Conservation (phyloP, 2,113 vertebrate species). For the Aegotheles bennettii region DNA sequence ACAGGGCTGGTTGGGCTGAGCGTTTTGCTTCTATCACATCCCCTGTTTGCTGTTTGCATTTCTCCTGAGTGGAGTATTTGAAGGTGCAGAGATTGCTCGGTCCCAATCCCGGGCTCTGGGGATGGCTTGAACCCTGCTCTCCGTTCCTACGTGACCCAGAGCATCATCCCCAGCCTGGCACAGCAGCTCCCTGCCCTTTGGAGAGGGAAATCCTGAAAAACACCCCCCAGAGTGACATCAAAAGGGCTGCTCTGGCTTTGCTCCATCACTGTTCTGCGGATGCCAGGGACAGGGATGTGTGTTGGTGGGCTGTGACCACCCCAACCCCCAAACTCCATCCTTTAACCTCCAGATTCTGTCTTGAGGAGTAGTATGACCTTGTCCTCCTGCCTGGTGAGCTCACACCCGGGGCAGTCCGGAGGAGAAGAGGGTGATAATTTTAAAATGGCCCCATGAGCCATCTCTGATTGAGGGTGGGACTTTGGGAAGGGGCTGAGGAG, state of each 20-base stretch:
- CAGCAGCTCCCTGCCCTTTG: not conserved
- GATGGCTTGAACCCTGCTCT: not conserved
- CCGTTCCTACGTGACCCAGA: not conserved
- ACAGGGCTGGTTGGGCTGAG: not conserved
- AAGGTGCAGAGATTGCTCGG: accelerated
- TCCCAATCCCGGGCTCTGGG: not conserved
- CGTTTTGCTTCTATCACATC: not conserved
- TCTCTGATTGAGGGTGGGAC: not conserved
- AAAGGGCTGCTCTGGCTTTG: not conserved
- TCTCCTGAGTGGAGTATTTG: accelerated
- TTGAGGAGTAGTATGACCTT: not conserved
- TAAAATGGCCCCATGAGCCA: not conserved
- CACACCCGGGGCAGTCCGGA: not conserved
- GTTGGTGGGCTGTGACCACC: not conserved
- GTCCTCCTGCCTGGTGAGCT: not conserved
- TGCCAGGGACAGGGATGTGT: not conserved
- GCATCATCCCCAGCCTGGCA: not conserved
- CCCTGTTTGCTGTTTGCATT: not conserved
- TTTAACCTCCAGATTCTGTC: not conserved
- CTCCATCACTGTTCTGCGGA: accelerated
- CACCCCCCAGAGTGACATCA: too few relatives aligned
- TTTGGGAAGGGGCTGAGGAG: not conserved
- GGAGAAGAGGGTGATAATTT: not conserved
- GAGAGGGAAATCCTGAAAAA: not conserved
- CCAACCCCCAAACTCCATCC: accelerated